Conservation (phyloP, 2,113 vertebrate genomes). For the Oreochromis aureus region DNA sequence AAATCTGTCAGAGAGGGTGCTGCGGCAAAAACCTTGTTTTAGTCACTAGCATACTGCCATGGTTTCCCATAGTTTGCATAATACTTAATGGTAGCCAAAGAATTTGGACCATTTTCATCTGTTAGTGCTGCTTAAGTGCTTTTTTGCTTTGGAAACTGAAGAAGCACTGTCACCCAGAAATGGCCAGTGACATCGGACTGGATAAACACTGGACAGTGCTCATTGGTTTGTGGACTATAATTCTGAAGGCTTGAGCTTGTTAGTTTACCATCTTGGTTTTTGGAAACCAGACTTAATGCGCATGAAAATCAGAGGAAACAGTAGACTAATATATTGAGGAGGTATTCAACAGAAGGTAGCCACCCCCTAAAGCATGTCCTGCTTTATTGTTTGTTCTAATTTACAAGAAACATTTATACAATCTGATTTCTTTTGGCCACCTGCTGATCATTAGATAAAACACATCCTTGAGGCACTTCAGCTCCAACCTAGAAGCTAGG, state of each 20-base stretch:
- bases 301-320: neutral
- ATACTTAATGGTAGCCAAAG: accelerated
- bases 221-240: neutral
- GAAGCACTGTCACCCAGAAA: neutral
- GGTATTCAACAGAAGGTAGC: accelerated
- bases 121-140: neutral
- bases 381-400: neutral
- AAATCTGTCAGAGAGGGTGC: neutral
- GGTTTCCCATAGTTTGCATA: neutral
- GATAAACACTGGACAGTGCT: neutral
- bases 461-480: neutral
- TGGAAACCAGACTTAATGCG: accelerated
- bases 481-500: neutral
- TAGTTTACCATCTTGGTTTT: neutral
- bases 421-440: neutral
- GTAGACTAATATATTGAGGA: neutral
- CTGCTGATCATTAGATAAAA: neutral
- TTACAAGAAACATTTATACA: neutral
- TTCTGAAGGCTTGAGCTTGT: neutral
- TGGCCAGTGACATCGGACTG: neutral
- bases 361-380: neutral
- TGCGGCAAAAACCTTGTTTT: neutral
- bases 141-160: neutral
- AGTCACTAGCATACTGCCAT: neutral
- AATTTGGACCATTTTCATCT: neutral